Base-by-base conservation (phyloP, 2,888 invertebrate genomes). In the Drosophila robusta region DNA sequence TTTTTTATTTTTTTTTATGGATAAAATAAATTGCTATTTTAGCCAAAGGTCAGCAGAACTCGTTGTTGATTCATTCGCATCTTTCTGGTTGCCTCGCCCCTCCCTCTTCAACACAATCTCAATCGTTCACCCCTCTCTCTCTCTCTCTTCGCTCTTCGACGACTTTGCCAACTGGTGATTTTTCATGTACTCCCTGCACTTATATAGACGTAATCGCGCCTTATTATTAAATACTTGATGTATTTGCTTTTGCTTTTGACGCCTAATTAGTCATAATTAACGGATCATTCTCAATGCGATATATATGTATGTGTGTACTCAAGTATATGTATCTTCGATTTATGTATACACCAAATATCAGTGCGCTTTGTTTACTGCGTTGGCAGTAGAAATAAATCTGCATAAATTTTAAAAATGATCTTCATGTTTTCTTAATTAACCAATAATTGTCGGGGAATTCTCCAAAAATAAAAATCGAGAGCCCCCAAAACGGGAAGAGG, bases 261-360 rank as follows among this genome's bases (percentile, higher is more conserved):
- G 71, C 80, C 73, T 80, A 82, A 79, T 83, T 83, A 80, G 79
- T 80, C 77, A 68, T 73, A 83, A 80, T 80, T 83, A 81, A 78
- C 64, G 51, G 64, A 64, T 71, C 66, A 57, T 66, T 80, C 52
- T 52, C 65, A 75, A 75, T 73, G 54, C 41, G 14, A 57, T 64
- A 45, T 45, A 46, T 26, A 11, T 2, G 42, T 22, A 41, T 34
- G 38, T 44, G 45, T 24, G 22, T 16, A 34, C 11, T 16, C 9
- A 16, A 9, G 18, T 24, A 9, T 4, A 12, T 12, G 3, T 12
- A 42, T n/a, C 6, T 26, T 12, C 36, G 11, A 39, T 24, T 16
- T 26, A 36, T 22, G 4, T 9, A 29, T 22, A 8, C 8, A 32
- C n/a, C 38, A 32, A 16, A 46, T 49, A 55, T 42, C 50, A 42